phyloP scores from a whole-genome alignment of 1,140 invertebrate genomes.

The Adelges cooleyi region DNA sequence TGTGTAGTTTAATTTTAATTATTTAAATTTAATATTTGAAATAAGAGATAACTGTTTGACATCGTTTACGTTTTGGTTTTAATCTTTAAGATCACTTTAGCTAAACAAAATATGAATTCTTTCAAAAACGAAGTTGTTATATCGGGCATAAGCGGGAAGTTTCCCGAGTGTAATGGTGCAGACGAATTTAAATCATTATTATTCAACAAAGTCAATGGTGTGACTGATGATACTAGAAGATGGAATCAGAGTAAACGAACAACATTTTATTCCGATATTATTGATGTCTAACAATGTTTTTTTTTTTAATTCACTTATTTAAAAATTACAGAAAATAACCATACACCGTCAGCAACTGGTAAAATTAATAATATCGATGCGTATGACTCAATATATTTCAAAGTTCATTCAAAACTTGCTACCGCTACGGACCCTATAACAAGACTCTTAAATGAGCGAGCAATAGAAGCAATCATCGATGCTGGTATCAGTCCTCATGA shows the following conservation, averaged over 20 bases:
- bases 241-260: conserved; percentile 6
- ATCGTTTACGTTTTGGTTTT: too few relatives aligned
- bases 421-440: conserved; percentile 32
- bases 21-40: too few relatives aligned
- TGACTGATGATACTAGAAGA: conserved; percentile 20
- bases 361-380: conserved; percentile 4
- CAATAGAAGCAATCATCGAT: conserved; percentile 29
- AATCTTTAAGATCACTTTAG: too few relatives aligned
- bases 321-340: too few relatives aligned
- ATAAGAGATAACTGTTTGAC: too few relatives aligned
- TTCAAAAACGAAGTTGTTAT: conserved; percentile 43
- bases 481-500: conserved; percentile 3
- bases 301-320: too few relatives aligned
- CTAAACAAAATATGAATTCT: too few relatives aligned
- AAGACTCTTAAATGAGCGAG: conserved; percentile 15
- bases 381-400: conserved; percentile 34
- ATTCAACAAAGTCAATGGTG: conserved; percentile 35
- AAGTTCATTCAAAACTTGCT: conserved; percentile 32
- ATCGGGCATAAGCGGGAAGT: conserved; percentile 51
- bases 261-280: too few relatives aligned
- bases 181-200: conserved; percentile 49
- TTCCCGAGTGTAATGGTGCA: conserved; percentile 48
- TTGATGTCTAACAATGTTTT: too few relatives aligned
- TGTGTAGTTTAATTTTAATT: too few relatives aligned
- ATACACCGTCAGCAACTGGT: background rate